Percentiles rank a stretch among this genome's conserved stretches.
Evolutionary conservation across 2,113 vertebrate species (phyloP).

Genomic region (Hystrix cristata): DNA sequence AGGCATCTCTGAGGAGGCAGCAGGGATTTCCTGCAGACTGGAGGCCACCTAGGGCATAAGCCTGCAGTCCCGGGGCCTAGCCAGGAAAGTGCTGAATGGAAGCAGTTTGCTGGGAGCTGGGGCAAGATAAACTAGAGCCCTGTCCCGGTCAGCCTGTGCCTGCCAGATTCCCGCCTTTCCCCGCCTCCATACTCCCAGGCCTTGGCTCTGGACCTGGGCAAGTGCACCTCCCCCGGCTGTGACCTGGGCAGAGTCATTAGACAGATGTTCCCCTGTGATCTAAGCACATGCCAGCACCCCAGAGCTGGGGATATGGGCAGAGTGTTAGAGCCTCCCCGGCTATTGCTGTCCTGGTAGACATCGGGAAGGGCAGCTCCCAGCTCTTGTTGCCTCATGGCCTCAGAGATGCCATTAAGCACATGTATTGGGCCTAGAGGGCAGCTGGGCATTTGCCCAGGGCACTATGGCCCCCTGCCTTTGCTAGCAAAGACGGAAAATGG

Average conservation of each 20-base stretch:
- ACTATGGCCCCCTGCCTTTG: background rate
- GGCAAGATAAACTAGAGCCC: slow-evolving; percentile 53
- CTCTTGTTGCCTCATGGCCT: background rate
- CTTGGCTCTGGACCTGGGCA: background rate
- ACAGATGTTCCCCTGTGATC: background rate
- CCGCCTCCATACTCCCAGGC: background rate
- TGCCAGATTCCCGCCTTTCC: slow-evolving; percentile 29
- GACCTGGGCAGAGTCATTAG: background rate
- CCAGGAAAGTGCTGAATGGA: slow-evolving; percentile 33
- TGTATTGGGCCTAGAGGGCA: background rate
- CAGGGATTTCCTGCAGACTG: slow-evolving; percentile 33
- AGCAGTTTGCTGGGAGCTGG: slow-evolving; percentile 57
- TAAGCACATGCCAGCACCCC: background rate
- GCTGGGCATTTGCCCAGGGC: background rate
- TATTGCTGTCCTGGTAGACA: background rate
- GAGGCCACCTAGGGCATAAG: background rate
- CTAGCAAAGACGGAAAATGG: background rate
- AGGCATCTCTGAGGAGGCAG: background rate
- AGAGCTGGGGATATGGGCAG: background rate
- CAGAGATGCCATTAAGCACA: background rate
- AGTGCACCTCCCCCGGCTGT: background rate
- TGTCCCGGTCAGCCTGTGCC: background rate
- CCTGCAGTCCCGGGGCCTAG: background rate
- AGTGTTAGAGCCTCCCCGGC: background rate
- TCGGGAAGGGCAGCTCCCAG: background rate